These are phyloP conservation scores for Nomada hirtipes DNA, from an alignment of 2,888 invertebrate species.

Conservation along the genomic window DNA sequence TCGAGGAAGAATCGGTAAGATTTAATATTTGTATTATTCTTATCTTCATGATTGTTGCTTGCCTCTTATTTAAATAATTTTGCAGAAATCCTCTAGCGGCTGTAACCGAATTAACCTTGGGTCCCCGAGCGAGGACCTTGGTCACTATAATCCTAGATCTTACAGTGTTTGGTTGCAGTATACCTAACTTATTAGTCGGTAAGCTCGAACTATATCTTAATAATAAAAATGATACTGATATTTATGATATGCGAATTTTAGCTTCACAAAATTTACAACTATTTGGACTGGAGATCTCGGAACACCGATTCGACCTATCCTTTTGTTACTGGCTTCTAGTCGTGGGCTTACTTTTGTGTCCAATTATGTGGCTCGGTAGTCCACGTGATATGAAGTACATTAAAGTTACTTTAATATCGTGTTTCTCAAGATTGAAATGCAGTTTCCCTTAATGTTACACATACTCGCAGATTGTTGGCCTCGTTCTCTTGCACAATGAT, in stretches of 20 bases:
- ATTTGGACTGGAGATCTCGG: conserved; percentile 90
- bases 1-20: conserved; percentile 86
- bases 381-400: conserved; percentile 96
- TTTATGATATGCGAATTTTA: conserved; percentile 75
- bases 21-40: background rate
- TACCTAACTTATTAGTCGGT: conserved; percentile 93
- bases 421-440: background rate
- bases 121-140: conserved; percentile 86
- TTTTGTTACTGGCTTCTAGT: conserved; percentile 94
- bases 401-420: conserved; percentile 17
- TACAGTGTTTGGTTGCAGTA: conserved; percentile 91
- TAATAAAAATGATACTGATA: background rate
- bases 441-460: conserved; percentile 4
- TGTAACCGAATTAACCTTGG: conserved; percentile 92
- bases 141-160: conserved; percentile 90
- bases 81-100: conserved; percentile 93
- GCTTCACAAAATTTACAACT: conserved; percentile 92
- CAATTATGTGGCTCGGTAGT: conserved; percentile 94
- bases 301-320: conserved; percentile 88
- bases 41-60: background rate
- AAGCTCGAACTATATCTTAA: conserved; percentile 57
- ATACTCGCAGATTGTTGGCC: conserved; percentile 87
- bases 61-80: conserved; percentile 9
- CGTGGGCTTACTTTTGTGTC: conserved; percentile 90
- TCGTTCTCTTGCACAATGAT: conserved; percentile 88